Percentiles rank a stretch among this genome's conserved stretches.
phyloP scores from a whole-genome alignment of 2,888 invertebrate species.

The Apoderus coryli region DNA sequence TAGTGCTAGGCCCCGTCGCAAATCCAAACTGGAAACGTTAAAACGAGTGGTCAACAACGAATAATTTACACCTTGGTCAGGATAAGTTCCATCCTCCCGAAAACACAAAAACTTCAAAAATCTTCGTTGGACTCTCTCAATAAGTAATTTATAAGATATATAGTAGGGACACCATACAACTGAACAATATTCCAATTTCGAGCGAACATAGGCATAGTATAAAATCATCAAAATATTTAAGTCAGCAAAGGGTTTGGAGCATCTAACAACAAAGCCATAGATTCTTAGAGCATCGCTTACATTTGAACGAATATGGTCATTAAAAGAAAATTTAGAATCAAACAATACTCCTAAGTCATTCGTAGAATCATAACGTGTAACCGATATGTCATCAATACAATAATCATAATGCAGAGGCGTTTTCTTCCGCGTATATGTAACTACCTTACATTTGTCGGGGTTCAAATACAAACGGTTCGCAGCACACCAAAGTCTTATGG shows the following conservation, averaged over 20 bases:
- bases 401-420: no score
- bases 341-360: slow-evolving; percentile 13
- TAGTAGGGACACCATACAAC: slow-evolving; percentile 11
- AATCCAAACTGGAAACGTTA: not conserved
- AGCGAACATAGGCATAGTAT: slow-evolving; percentile 9
- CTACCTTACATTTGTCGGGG: no score
- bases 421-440: no score
- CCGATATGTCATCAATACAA: no score
- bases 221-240: slow-evolving; percentile 5
- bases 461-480: no score
- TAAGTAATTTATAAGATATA: slow-evolving; percentile 3
- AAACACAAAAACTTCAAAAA: slow-evolving; percentile 7
- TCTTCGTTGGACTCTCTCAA: slow-evolving; percentile 9
- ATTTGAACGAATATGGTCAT: slow-evolving; percentile 8
- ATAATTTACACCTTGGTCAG: not conserved
- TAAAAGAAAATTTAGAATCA: slow-evolving; percentile 11
- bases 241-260: not conserved
- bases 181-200: slow-evolving; percentile 12
- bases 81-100: slow-evolving; percentile 4
- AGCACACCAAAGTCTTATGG: no score
- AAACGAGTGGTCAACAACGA: not conserved
- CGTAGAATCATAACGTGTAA: slow-evolving; percentile 7
- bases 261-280: slow-evolving; percentile 9
- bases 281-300: slow-evolving; percentile 6
- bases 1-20: not conserved